These are phyloP conservation scores for Cricetomys ansorgei DNA, from an alignment of 2,113 vertebrate genomes.

Conservation along the genomic window DNA sequence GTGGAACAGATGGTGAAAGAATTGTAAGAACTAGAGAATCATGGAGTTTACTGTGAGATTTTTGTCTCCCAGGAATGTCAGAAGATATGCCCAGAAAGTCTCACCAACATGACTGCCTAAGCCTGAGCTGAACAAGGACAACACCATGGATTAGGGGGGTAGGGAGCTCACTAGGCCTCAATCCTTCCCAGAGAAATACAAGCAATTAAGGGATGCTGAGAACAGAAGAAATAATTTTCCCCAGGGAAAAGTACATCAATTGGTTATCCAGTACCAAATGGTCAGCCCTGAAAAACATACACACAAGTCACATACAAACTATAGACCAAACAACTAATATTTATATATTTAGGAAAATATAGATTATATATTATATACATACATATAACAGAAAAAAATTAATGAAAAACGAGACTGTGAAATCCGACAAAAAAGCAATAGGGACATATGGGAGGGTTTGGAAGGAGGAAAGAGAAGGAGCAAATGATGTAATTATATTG, in stretches of 20 bases:
- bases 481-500: not conserved
- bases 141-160: too few species aligned
- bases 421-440: not conserved
- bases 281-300: not conserved
- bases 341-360: not conserved
- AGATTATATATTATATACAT: not conserved
- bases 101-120: not conserved
- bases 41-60: not conserved
- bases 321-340: not conserved
- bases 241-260: not conserved
- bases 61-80: not conserved
- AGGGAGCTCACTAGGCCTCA: too few species aligned
- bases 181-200: not conserved
- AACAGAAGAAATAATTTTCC: not conserved
- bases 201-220: not conserved
- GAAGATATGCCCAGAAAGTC: not conserved
- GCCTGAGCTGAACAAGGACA: not conserved
- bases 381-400: not conserved
- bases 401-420: not conserved
- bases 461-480: not conserved
- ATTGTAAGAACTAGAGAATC: not conserved
- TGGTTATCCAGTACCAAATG: not conserved
- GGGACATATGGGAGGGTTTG: not conserved
- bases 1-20: not conserved
- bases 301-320: not conserved